Conservation (phyloP, 2,113 vertebrate species). For the Aptenodytes patagonicus region DNA sequence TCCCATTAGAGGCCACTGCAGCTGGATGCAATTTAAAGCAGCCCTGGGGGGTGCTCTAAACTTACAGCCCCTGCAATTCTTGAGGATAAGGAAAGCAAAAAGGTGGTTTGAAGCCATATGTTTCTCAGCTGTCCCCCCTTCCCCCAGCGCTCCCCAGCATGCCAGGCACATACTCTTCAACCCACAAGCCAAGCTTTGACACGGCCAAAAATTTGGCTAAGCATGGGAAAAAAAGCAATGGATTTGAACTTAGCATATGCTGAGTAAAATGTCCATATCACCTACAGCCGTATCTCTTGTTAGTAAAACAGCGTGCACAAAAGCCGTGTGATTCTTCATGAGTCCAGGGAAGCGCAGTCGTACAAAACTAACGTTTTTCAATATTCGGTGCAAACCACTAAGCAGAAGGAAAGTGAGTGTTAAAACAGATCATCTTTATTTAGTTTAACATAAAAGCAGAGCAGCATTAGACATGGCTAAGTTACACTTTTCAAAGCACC, state of each 20-base stretch:
- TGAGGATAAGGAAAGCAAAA: not conserved
- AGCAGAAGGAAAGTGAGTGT: not conserved
- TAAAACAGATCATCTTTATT: not conserved
- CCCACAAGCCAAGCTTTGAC: not conserved
- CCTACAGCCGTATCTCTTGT: not conserved
- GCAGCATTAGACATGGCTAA: not conserved
- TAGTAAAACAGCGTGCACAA: not conserved
- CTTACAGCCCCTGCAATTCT: not conserved
- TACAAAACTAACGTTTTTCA: not conserved
- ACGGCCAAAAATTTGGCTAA: not conserved
- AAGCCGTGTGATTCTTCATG: not conserved
- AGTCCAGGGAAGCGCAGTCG: not conserved
- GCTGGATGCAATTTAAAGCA: slow-evolving; percentile 23
- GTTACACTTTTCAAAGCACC: not conserved
- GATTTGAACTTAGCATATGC: not conserved
- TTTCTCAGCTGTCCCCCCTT: not conserved
- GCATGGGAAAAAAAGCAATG: not conserved
- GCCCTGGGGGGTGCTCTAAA: not conserved
- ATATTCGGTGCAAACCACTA: not conserved
- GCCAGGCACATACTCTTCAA: not conserved
- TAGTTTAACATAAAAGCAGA: not conserved
- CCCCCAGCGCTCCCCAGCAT: not conserved
- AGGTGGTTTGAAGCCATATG: not conserved
- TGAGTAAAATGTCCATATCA: not conserved
- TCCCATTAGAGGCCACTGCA: slow-evolving; percentile 32